Percentiles rank a stretch among this genome's conserved stretches.
Evolutionary conservation across 2,113 vertebrate genomes (phyloP).

Genomic region (Nycticorax nycticorax): DNA sequence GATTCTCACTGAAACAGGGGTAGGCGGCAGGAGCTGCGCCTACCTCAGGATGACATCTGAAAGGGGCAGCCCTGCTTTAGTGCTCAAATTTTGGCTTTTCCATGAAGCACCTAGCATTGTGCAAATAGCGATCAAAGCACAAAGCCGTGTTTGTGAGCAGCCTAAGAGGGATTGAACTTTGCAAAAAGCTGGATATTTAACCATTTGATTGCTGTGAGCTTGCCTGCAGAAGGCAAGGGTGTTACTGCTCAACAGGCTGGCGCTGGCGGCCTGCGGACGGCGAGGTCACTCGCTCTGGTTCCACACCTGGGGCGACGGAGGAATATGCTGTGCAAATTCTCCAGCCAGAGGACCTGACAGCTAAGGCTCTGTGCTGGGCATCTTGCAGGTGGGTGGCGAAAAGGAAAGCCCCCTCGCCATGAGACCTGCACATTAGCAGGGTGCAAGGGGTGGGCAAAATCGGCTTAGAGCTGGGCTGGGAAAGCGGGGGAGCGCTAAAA

Average conservation of each 20-base stretch:
- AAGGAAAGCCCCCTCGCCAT: not conserved
- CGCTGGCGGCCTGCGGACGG: not conserved
- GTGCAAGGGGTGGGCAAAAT: not conserved
- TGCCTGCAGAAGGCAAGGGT: not conserved
- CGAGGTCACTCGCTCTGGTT: not conserved
- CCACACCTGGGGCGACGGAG: not conserved
- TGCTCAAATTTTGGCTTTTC: not conserved
- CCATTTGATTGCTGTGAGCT: not conserved
- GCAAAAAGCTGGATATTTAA: not conserved
- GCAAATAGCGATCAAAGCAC: not conserved
- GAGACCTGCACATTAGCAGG: not conserved
- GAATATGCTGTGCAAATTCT: not conserved
- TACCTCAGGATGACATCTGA: not conserved
- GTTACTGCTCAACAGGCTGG: fast-evolving
- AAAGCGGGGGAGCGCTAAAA: not conserved
- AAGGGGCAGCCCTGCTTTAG: not conserved
- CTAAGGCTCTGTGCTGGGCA: not conserved
- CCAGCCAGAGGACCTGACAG: not conserved
- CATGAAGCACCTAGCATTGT: not conserved
- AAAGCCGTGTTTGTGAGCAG: not conserved
- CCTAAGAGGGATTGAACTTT: not conserved
- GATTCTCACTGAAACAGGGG: not conserved
- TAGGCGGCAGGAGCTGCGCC: not conserved
- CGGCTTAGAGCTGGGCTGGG: not conserved
- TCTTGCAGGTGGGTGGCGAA: not conserved